A percentile compares a stretch with the other conserved stretches of the same genome.
These are phyloP conservation scores for Trichogramma pretiosum DNA, from an alignment of 1,140 invertebrate species.

Conservation along the genomic window DNA sequence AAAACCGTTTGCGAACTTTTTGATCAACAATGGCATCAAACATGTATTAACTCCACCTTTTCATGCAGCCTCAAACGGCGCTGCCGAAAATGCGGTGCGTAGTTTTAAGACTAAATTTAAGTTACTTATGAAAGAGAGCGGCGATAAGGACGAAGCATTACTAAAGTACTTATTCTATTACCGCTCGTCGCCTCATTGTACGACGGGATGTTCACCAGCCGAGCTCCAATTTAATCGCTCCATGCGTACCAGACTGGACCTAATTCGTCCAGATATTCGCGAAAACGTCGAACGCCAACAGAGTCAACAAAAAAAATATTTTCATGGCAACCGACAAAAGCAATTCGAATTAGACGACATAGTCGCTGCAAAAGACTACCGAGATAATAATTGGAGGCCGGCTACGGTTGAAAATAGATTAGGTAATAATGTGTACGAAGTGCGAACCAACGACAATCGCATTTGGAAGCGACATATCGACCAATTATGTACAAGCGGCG, in stretches of 20 bases:
- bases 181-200: constrained; percentile 2
- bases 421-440: no score
- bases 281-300: constrained; percentile 42
- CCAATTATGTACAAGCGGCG: no score
- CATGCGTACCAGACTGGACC: constrained; percentile 8
- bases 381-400: no score
- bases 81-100: constrained; percentile 29
- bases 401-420: no score
- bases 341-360: no score
- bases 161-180: constrained; percentile 9
- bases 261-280: no score
- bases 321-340: no score
- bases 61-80: constrained; percentile 32
- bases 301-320: no score
- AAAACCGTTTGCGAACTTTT: constrained; percentile 23
- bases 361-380: no score
- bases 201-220: constrained; percentile 3
- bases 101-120: constrained; percentile 28
- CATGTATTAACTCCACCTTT: constrained; percentile 29
- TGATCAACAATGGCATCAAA: constrained; percentile 23
- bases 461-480: no score
- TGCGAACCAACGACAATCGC: no score
- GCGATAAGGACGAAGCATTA: constrained; percentile 3
- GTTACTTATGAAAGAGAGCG: constrained; percentile 19
- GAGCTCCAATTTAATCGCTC: constrained; percentile 4